Conservation (phyloP, 2,888 invertebrate species). For the Schizaphis graminum region DNA sequence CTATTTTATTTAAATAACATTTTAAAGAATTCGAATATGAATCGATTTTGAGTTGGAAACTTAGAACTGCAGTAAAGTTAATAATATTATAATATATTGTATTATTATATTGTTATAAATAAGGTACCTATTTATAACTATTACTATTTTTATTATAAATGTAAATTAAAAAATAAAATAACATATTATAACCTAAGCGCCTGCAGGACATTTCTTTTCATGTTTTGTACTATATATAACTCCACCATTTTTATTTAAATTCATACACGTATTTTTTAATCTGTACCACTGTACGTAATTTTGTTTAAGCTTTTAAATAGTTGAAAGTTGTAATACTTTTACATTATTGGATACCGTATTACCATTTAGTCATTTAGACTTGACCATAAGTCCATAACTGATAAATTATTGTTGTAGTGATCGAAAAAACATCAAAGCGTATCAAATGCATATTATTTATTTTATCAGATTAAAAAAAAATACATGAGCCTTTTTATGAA, state of each 20-base stretch:
- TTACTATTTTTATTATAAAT: too few species aligned
- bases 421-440: not conserved
- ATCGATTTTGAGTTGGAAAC: not conserved
- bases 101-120: not conserved
- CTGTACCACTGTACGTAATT: not conserved
- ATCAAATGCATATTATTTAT: not conserved
- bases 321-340: not conserved
- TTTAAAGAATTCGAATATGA: not conserved
- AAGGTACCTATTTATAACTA: too few species aligned
- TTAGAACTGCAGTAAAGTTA: too few species aligned
- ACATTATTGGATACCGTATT: not conserved
- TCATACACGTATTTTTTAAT: not conserved
- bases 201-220: not conserved
- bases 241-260: not conserved
- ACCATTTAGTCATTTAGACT: not conserved
- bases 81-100: not conserved
- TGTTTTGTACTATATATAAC: not conserved
- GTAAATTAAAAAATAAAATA: not conserved
- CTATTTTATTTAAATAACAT: not conserved
- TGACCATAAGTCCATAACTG: not conserved
- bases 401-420: not conserved
- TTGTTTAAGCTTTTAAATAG: not conserved
- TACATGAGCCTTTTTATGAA: not conserved
- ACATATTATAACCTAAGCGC: not conserved
- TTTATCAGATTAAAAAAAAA: not conserved